Conservation (phyloP, 2,113 vertebrate species). For the Carassius auratus region DNA sequence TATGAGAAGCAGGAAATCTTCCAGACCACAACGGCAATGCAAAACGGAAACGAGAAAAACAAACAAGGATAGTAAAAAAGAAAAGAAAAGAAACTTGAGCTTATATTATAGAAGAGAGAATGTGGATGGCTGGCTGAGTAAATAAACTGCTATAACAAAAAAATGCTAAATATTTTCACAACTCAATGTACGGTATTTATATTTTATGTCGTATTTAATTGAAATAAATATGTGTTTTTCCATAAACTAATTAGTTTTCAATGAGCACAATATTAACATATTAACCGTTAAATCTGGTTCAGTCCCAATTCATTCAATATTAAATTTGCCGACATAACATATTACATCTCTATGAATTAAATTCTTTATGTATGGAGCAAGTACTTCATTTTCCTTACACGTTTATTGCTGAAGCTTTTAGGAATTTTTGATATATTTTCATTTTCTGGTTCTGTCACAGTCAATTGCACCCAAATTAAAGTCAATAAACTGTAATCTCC, state of each 20-base stretch:
- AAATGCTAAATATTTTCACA: not conserved
- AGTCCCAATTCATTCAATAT: not conserved
- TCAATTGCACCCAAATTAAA: not conserved
- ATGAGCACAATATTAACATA: not conserved
- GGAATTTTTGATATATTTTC: not conserved
- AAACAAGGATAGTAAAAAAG: not conserved
- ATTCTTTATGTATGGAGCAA: not conserved
- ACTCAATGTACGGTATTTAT: not conserved
- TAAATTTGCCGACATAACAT: not conserved
- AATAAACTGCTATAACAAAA: not conserved
- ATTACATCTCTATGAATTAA: not conserved
- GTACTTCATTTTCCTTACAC: not conserved
- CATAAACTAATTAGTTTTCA: not conserved
- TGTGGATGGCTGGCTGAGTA: not conserved
- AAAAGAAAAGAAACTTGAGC: not conserved
- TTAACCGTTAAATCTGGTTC: not conserved
- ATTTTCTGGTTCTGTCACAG: not conserved
- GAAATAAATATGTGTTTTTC: not conserved
- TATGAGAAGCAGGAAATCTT: conserved; percentile 43
- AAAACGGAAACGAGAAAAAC: conserved; percentile 26
- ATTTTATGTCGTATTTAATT: not conserved
- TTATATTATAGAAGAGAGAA: not conserved
- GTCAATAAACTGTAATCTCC: not conserved
- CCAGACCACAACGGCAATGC: not conserved
- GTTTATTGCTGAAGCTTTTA: not conserved